Conservation (phyloP, 1,140 invertebrate species). For the Pogonognathellus flavescens region DNA sequence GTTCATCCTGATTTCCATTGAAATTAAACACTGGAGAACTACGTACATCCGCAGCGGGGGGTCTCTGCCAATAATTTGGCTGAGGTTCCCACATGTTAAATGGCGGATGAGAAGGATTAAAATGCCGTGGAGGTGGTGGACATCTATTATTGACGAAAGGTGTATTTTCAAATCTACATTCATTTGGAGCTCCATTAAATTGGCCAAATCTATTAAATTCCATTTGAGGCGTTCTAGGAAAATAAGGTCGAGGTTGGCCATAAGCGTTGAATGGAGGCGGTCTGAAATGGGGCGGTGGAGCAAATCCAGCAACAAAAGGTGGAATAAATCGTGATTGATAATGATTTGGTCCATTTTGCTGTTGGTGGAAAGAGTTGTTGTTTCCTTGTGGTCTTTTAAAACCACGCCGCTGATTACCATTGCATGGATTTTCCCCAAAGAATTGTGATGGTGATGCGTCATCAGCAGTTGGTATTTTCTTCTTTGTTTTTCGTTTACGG, state of each 20-base stretch:
- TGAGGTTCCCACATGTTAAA: constrained; percentile 11
- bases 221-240: not conserved
- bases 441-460: not conserved
- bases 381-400: constrained; percentile 2
- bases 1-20: not conserved
- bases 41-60: not conserved
- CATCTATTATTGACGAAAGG: not conserved
- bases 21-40: not conserved
- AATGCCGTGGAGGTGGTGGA: not conserved
- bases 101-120: not conserved
- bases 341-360: not conserved
- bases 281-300: not conserved
- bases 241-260: not conserved
- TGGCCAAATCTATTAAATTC: not conserved
- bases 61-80: constrained; percentile 10
- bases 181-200: not conserved
- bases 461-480: not conserved
- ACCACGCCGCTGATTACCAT: not conserved
- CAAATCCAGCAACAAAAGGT: constrained; percentile 42
- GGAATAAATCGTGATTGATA: constrained; percentile 17
- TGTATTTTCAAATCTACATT: not conserved
- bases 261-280: not conserved
- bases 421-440: not conserved
- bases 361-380: not conserved
- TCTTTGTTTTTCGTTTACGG: not conserved